Base-by-base conservation (phyloP, 2,113 vertebrate genomes). In the Macroglossus sobrinus region DNA sequence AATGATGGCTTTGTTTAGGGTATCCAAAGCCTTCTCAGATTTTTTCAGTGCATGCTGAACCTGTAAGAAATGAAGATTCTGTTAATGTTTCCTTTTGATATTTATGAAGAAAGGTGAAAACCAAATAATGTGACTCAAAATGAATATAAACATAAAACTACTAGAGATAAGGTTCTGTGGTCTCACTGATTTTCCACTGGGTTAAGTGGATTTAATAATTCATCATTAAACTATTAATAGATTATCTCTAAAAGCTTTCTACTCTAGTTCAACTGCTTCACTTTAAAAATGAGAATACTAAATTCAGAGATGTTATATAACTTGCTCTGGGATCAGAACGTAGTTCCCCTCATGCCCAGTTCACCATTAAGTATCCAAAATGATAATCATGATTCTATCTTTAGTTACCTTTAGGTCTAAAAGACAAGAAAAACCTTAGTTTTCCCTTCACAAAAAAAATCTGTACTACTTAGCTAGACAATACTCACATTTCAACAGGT, bases 31-130 rank as follows among this genome's bases (percentile, higher is more conserved):
- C 86, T 99, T 99, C 38, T 99, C 99, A 4, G 99, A 99, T 98
- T 99, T 99, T 98, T 99, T 99, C 96, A 99, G 98, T 43, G 99
- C 99, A 71, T 99, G 99, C 92, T 99, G 99, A 85, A 99, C 99
- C 99, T 99, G 7, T 18, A 81, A 96, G 43, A 97, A 86, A 94
- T 79, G 86, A 95, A 97, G 35, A 93, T 72, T 9, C 61, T 38
- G 64, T 69, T 97, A 80, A 76, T 50, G 6, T 33, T 91, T 21
- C 14, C n/a, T 79, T 82, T 93, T 89, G n/a, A 75, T 66, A 91
- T 85, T 95, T 88, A 66, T 72, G 15, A 96, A 85, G 35, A 91
- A 85, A 89, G 4, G 13, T 68, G 11, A 92, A 50, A 95, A 90
- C n/a, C 66, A 92, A 93, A 89, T 24, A 78, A 75, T 72, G 11